Percentiles rank a stretch among this genome's conserved stretches.
Conservation (phyloP, 2,888 invertebrate genomes). For the Epinotia bilunana region DNA sequence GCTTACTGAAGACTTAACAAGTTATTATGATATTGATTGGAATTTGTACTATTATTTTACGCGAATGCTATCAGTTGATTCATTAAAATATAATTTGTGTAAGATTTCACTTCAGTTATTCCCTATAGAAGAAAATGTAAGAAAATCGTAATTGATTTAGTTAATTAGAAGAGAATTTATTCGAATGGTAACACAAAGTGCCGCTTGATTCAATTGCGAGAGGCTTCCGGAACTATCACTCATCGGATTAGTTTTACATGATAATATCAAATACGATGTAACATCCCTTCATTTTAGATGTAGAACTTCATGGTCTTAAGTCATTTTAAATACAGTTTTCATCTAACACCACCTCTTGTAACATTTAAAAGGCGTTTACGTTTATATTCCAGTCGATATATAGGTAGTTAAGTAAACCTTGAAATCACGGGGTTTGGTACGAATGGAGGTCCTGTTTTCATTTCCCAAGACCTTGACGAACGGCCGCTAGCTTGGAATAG, state of each 20-base stretch:
- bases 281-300: background rate
- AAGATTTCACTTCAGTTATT: background rate
- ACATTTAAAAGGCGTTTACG: background rate
- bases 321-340: background rate
- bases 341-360: background rate
- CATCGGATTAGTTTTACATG: background rate
- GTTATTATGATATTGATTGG: constrained; percentile 4
- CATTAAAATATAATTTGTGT: constrained; percentile 11
- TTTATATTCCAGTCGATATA: background rate
- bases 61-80: background rate
- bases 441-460: too few species aligned
- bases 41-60: constrained; percentile 21
- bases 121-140: background rate
- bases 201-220: background rate
- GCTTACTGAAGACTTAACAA: background rate
- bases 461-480: too few species aligned
- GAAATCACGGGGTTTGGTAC: too few species aligned
- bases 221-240: background rate
- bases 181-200: background rate
- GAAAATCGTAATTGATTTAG: background rate
- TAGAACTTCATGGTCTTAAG: background rate
- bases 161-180: background rate
- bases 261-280: background rate
- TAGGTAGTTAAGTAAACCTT: background rate
- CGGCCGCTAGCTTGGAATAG: too few species aligned